Evolutionary conservation across 1,140 invertebrate species (phyloP).

Genomic region (Frieseomelitta varia): DNA sequence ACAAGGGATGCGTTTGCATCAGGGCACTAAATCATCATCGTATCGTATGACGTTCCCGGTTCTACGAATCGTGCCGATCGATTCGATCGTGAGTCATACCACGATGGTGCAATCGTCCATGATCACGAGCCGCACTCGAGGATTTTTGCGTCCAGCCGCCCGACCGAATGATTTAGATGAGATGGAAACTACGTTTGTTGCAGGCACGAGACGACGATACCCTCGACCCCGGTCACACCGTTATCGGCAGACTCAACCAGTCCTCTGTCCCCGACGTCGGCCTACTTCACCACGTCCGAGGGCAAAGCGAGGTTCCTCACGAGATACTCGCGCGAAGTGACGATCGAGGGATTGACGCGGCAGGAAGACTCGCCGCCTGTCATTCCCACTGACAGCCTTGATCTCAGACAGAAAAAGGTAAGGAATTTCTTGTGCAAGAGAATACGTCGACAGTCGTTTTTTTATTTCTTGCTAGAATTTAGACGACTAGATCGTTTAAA

Average conservation of each 20-base stretch:
- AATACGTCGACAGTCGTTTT: background rate
- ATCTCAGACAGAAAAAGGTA: conserved; percentile 88
- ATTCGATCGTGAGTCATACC: conserved; percentile 56
- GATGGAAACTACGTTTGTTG: conserved; percentile 45
- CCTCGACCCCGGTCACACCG: conserved; percentile 72
- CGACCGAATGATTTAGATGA: conserved; percentile 26
- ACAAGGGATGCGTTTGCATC: background rate
- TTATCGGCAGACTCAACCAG: conserved; percentile 70
- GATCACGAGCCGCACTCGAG: conserved; percentile 15
- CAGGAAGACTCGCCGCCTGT: conserved; percentile 68
- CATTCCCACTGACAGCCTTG: conserved; percentile 81
- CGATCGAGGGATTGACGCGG: conserved; percentile 70
- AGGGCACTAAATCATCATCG: conserved; percentile 39
- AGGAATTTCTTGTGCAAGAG: background rate
- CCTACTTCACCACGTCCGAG: conserved; percentile 88
- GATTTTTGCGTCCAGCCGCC: conserved; percentile 10
- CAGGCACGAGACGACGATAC: conserved; percentile 76
- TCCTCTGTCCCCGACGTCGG: conserved; percentile 84
- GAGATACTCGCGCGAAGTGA: conserved; percentile 84
- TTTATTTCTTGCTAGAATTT: background rate
- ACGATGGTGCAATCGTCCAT: conserved; percentile 43
- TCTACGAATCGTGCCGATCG: conserved; percentile 44
- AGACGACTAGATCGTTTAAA: background rate
- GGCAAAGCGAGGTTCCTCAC: conserved; percentile 87
- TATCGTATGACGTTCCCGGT: conserved; percentile 1